Evolutionary conservation across 2,113 vertebrate species (phyloP).

Genomic region (Otocyon megalotis): DNA sequence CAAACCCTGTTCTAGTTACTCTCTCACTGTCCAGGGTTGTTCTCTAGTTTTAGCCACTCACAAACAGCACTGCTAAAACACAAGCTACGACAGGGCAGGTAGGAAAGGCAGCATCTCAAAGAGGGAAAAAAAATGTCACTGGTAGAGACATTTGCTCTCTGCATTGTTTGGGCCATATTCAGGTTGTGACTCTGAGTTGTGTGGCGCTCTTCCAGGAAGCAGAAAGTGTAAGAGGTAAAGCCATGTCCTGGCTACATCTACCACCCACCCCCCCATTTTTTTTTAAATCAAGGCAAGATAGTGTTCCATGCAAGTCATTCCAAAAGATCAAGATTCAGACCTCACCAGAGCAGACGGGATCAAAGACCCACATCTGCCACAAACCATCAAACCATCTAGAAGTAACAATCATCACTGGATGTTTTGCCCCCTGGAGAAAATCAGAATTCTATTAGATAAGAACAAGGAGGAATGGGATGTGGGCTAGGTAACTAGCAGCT

Average conservation of each 20-base stretch:
- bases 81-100: fast-evolving
- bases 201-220: fast-evolving
- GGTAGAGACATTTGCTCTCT: too few relatives aligned
- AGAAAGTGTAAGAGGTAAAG: not conserved
- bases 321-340: too few relatives aligned
- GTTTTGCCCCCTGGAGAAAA: not conserved
- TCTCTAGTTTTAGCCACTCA: too few relatives aligned
- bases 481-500: not conserved
- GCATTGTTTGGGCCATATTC: too few relatives aligned
- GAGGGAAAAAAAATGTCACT: not conserved
- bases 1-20: fast-evolving
- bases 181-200: not conserved
- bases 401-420: not conserved
- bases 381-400: not conserved
- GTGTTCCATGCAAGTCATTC: not conserved
- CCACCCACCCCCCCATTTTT: too few relatives aligned
- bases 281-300: not conserved
- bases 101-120: not conserved
- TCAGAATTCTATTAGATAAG: not conserved
- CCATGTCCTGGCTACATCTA: fast-evolving
- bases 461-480: not conserved
- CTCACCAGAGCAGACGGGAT: not conserved
- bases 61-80: not conserved
- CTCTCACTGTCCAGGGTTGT: not conserved
- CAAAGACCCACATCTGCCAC: not conserved